Conservation (phyloP, 2,797 vertebrate species). For the Danio albolineatus region DNA sequence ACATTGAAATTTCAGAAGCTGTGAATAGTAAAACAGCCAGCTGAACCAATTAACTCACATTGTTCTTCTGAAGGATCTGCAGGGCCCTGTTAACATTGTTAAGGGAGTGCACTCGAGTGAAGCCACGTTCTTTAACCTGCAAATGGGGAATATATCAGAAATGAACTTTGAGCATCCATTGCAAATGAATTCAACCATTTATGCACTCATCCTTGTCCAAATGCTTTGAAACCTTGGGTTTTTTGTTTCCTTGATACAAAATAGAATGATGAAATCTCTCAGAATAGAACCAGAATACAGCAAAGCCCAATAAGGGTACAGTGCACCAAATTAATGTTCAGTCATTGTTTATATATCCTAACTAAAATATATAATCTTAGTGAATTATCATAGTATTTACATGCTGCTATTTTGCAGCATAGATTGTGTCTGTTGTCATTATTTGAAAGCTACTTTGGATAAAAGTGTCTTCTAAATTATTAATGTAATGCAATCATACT, state of each 20-base stretch:
- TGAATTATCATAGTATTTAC: too few species aligned
- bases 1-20: slow-evolving; percentile 32
- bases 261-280: slow-evolving; percentile 27
- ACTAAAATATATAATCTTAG: neutral
- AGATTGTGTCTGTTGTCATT: too few species aligned
- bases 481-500: too few species aligned
- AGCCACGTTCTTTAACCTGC: slow-evolving; percentile 94
- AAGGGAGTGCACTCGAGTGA: slow-evolving; percentile 94
- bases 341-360: neutral
- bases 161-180: slow-evolving; percentile 35
- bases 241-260: slow-evolving; percentile 20
- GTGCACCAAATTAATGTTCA: neutral
- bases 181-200: slow-evolving; percentile 28
- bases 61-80: slow-evolving; percentile 94
- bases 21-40: slow-evolving; percentile 6
- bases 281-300: neutral
- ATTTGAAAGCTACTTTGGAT: too few species aligned
- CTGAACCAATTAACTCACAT: slow-evolving; percentile 83
- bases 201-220: slow-evolving; percentile 48
- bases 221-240: slow-evolving; percentile 14
- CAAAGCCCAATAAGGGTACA: slow-evolving; percentile 17
- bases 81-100: slow-evolving; percentile 99
- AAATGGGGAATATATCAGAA: slow-evolving; percentile 57
- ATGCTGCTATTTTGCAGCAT: too few species aligned
- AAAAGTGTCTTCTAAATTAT: too few species aligned